These are phyloP conservation scores for Tuta absoluta DNA, from an alignment of 2,888 invertebrate species.

Conservation along the genomic window DNA sequence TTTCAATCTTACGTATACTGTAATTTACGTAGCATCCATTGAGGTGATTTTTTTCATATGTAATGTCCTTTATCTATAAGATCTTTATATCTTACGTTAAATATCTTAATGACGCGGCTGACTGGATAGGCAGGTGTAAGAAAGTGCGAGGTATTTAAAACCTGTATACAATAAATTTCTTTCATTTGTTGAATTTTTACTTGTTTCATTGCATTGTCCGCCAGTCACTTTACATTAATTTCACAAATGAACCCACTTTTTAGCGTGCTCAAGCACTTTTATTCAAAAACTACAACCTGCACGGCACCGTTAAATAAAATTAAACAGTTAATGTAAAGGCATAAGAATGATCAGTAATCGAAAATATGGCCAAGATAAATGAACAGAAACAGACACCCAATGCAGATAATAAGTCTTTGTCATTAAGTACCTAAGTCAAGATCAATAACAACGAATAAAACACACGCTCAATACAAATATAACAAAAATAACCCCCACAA, in stretches of 20 bases:
- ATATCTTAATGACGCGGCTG: slow-evolving; percentile 73
- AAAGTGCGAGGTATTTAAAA: slow-evolving; percentile 79
- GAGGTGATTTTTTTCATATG: slow-evolving; percentile 68
- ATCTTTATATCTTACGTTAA: slow-evolving; percentile 78
- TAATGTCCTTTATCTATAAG: slow-evolving; percentile 75
- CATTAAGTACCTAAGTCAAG: too few species aligned
- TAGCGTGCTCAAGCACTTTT: not conserved
- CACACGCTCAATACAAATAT: too few species aligned
- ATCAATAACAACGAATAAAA: too few species aligned
- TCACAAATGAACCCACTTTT: not conserved
- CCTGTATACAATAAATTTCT: slow-evolving; percentile 82
- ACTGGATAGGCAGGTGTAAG: slow-evolving; percentile 77
- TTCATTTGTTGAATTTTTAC: slow-evolving; percentile 77
- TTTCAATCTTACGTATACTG: slow-evolving; percentile 61
- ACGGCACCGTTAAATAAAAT: not conserved
- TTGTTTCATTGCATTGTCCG: slow-evolving; percentile 63
- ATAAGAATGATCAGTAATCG: too few species aligned
- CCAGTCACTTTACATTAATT: slow-evolving; percentile 5
- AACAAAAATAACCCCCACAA: too few species aligned
- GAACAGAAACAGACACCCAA: too few species aligned
- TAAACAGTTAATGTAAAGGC: not conserved
- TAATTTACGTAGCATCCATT: slow-evolving; percentile 64
- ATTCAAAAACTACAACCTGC: not conserved
- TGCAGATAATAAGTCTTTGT: too few species aligned
- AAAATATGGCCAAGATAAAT: too few species aligned